Evolutionary conservation across 1,140 invertebrate species (phyloP).

Genomic region (Sinella curviseta): DNA sequence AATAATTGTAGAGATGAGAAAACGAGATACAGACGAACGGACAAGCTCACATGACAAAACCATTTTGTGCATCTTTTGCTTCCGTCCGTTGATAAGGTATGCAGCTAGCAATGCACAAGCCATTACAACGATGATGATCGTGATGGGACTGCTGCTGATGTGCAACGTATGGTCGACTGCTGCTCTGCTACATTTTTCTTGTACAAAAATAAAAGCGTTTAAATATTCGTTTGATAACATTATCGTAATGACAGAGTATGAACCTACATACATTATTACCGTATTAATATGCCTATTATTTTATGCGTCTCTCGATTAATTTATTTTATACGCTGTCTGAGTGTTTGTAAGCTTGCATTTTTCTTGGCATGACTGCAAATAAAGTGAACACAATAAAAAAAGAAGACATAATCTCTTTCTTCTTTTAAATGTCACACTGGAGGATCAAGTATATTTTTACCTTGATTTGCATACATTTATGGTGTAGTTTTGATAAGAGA

Average conservation of each 20-base stretch:
- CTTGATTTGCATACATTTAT: constrained; percentile 23
- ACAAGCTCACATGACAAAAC: no score
- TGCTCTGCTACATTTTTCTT: no score
- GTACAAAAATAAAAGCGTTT: no score
- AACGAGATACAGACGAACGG: no score
- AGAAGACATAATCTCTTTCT: constrained; percentile 15
- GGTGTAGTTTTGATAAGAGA: constrained; percentile 18
- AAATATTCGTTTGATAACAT: background rate
- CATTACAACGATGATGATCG: no score
- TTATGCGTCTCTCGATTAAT: background rate
- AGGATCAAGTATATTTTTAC: constrained; percentile 22
- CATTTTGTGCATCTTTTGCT: no score
- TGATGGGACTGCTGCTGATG: no score
- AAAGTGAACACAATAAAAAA: background rate
- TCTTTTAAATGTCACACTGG: constrained; percentile 4
- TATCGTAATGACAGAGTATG: constrained; percentile 5
- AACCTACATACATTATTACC: background rate
- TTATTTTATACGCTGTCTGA: background rate
- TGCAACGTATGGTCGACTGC: no score
- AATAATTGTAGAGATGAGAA: no score
- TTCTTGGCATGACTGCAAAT: constrained; percentile 1
- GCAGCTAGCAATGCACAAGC: no score
- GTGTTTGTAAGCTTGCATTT: background rate
- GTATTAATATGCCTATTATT: background rate
- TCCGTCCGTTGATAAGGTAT: no score